Evolutionary conservation across 2,113 vertebrate species (phyloP), one percentile per base, ranked within the genome.

Genomic region (Charadrius vociferus): DNA sequence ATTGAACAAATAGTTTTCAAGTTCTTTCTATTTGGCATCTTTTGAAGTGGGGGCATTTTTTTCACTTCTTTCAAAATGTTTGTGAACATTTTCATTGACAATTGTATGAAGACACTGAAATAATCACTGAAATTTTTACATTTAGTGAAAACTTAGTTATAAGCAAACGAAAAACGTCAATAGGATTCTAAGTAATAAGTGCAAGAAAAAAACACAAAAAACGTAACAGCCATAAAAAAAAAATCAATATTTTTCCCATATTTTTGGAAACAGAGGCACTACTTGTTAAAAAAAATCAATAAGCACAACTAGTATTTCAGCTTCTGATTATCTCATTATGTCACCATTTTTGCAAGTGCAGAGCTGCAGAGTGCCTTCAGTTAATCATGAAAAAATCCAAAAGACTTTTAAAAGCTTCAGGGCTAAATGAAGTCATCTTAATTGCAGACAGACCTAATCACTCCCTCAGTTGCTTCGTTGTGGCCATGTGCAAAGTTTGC

Each of bases 241-340:
- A 36, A 80, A 53, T 88, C 71, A 18, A 10, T 88, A 34, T 95
- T 90, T 87, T 34, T 3, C 45, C 53, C 86, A 37, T 58, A 55
- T 70, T 91, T 95, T 91, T 86, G 37, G 74, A n/a, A 86, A 62
- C n/a, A 47, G 75, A 88, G 45, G 17, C 41, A 59, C 37, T 53
- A 36, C 71, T 77, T 90, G 14, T 68, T 91, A 74, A 81, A 55
- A 32, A 59, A 68, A 81, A 78, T 95, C 95, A 83, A 94, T 96
- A 59, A 71, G 71, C 23, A 21, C 62, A 68, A 34, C 58, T 49
- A 37, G 61, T 71, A 27, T 78, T 95, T 79, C 81, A 89, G 81
- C n/a, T 49, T 81, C 68, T 93, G 89, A 95, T 95, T 94, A 91
- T 86, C 79, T 92, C 71, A 77, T 82, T 89, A 94, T 41, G 50